Percentiles rank a stretch among this genome's conserved stretches.
phyloP scores from a whole-genome alignment of 2,888 invertebrate species.

The Capitulum mitella region DNA sequence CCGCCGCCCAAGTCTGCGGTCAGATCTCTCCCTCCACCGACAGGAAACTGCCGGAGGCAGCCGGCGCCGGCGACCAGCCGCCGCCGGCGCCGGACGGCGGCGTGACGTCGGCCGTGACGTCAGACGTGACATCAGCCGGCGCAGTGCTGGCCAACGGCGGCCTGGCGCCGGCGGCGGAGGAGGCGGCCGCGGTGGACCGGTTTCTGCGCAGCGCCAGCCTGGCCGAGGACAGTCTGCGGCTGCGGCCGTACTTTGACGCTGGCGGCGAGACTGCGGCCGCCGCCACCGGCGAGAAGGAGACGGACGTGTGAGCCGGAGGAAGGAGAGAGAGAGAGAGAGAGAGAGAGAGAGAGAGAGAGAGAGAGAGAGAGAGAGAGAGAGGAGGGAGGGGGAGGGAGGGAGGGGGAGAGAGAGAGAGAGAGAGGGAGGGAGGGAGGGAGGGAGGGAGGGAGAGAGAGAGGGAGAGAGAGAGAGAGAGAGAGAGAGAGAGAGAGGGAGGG shows the following conservation, averaged over 20 bases:
- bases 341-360: no score
- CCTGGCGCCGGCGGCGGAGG: no score
- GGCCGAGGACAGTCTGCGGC: slow-evolving; percentile 18
- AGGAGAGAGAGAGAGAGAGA: no score
- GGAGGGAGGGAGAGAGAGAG: neutral
- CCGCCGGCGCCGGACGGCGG: no score
- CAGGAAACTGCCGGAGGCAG: no score
- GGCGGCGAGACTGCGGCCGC: no score
- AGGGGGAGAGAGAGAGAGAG: neutral
- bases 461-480: neutral
- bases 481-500: neutral
- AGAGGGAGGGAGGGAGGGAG: neutral
- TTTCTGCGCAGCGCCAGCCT: neutral
- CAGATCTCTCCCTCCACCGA: no score
- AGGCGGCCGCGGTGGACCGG: neutral
- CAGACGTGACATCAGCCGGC: no score
- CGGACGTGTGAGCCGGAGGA: slow-evolving; percentile 33
- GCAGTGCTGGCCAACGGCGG: neutral
- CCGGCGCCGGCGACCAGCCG: no score
- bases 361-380: slow-evolving; percentile 39
- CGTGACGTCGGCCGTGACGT: no score
- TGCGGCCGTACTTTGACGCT: slow-evolving; percentile 32
- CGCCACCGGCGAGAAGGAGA: neutral
- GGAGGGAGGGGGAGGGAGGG: slow-evolving; percentile 4
- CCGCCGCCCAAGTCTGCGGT: no score